Conservation (phyloP, 1,140 invertebrate species). For the Calliphora vicina region DNA sequence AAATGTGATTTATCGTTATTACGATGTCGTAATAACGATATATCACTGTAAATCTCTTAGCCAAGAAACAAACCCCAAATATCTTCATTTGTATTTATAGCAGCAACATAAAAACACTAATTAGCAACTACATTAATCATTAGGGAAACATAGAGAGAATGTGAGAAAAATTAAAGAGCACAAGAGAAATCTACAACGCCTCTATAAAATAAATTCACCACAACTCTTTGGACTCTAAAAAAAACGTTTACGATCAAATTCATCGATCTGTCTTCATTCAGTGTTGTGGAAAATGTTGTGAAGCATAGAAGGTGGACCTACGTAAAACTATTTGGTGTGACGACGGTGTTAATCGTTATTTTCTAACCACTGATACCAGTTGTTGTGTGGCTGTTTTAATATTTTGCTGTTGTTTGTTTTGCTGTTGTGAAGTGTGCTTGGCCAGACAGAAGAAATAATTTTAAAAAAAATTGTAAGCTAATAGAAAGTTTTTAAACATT, state of each 20-base stretch:
- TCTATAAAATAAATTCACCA: neutral
- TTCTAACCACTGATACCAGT: constrained; percentile 9
- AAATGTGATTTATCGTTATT: no score
- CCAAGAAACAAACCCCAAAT: neutral
- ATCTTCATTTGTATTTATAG: neutral
- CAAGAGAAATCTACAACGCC: neutral
- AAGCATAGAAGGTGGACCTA: neutral
- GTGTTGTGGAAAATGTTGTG: constrained; percentile 12
- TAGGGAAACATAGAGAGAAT: neutral
- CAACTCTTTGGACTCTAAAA: neutral
- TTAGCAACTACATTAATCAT: neutral
- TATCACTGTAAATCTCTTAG: no score
- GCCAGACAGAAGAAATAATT: neutral
- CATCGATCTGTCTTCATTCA: neutral
- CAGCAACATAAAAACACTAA: neutral
- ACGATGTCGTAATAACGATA: no score
- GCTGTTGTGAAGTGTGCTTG: constrained; percentile 25
- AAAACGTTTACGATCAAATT: neutral
- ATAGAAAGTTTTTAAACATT: neutral
- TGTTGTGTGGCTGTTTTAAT: neutral
- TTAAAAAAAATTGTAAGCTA: neutral
- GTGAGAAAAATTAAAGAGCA: neutral
- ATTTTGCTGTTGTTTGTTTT: neutral
- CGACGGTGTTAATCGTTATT: neutral
- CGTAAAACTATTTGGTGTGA: neutral